Evolutionary conservation across 2,113 vertebrate species (phyloP).

Genomic region (Desmodus rotundus): DNA sequence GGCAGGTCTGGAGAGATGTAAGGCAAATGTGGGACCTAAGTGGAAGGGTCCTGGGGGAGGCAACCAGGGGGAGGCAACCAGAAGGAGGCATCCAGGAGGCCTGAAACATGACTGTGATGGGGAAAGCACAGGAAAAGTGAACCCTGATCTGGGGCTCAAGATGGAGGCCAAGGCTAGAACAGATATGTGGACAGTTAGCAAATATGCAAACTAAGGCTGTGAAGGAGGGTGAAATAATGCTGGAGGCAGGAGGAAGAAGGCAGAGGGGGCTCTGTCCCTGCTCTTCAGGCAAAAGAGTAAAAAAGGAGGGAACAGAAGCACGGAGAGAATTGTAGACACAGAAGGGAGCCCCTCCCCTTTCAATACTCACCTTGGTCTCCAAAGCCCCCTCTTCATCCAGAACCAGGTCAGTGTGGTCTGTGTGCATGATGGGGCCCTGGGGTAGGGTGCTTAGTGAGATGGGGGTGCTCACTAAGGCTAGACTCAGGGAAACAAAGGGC

Average conservation of each 20-base stretch:
- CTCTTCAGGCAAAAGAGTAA: neutral
- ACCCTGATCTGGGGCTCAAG: neutral
- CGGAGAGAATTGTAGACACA: neutral
- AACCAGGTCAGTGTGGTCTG: constrained; percentile 87
- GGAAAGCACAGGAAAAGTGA: neutral
- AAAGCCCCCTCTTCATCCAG: constrained; percentile 87
- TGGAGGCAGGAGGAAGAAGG: neutral
- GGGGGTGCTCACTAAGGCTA: neutral
- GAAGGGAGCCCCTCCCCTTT: neutral
- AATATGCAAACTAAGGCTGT: neutral
- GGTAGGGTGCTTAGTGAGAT: neutral
- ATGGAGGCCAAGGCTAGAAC: neutral
- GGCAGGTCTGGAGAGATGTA: neutral
- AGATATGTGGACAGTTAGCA: neutral
- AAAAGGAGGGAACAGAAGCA: neutral
- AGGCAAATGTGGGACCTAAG: neutral
- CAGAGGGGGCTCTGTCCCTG: neutral
- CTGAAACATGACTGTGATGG: neutral
- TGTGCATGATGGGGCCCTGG: constrained; percentile 72
- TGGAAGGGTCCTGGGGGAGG: neutral
- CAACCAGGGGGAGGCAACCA: neutral
- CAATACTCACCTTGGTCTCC: constrained; percentile 84
- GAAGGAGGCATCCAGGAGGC: neutral
- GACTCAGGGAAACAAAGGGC: neutral
- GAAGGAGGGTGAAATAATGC: neutral